Conservation (phyloP, 2,888 invertebrate genomes). For the Barypeithes pellucidus region DNA sequence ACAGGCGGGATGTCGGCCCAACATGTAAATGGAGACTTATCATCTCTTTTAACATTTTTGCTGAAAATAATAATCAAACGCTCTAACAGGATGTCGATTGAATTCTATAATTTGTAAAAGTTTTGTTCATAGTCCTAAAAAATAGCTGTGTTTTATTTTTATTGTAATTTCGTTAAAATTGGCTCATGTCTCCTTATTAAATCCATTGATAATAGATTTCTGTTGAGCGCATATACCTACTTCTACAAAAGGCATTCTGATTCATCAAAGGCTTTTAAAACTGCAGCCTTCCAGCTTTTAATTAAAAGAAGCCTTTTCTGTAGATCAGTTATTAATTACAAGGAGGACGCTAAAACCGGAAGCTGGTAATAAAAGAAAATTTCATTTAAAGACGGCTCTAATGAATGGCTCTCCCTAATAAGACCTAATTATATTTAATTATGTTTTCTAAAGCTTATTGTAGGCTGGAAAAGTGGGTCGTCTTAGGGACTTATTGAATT, state of each 20-base stretch:
- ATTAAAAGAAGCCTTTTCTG: slow-evolving; percentile 26
- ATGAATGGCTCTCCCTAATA: slow-evolving; percentile 41
- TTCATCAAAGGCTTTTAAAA: slow-evolving; percentile 5
- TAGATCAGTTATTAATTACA: slow-evolving; percentile 32
- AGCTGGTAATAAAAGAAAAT: slow-evolving; percentile 34
- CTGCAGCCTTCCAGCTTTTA: slow-evolving; percentile 18
- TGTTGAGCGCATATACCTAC: not conserved
- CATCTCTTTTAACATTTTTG: not conserved
- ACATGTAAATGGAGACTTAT: not conserved
- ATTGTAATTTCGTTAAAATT: too few relatives aligned
- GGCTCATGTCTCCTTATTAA: not conserved
- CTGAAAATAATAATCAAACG: not conserved
- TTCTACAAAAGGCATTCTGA: not conserved
- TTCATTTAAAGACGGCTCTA: slow-evolving; percentile 26
- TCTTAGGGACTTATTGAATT: slow-evolving; percentile 16
- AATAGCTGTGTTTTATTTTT: too few relatives aligned
- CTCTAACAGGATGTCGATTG: too few relatives aligned
- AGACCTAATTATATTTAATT: slow-evolving; percentile 46
- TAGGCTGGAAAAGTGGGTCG: slow-evolving; percentile 13
- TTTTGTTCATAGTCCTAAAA: too few relatives aligned
- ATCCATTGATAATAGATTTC: not conserved
- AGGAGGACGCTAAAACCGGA: slow-evolving; percentile 11
- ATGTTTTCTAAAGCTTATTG: slow-evolving; percentile 30
- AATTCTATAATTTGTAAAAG: too few relatives aligned
- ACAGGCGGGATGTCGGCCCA: not conserved